Evolutionary conservation across 2,888 invertebrate species (phyloP), one percentile per base, ranked within the genome.

Genomic region (Napeogenes inachia): DNA sequence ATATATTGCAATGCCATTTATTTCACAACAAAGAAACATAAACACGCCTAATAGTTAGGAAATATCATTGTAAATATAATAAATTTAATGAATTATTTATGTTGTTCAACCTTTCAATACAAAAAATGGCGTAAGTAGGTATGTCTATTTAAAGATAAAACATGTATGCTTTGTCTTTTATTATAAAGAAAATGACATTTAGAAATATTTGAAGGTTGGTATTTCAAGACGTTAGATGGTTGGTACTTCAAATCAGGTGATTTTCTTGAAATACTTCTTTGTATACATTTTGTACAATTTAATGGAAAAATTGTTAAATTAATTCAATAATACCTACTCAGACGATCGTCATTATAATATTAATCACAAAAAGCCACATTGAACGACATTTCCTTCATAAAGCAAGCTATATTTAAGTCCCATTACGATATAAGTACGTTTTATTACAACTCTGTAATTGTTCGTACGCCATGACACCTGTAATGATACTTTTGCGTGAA

Each of bases 401-500:
- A 30, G 47, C 47, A 47, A 21, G 30, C 50, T 61, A 61, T 61
- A 56, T 56, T 61, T 61, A 61, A 56, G 60, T 32, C 56, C 53
- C 56, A 61, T 61, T 61, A 61, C 60, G 42, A 45, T 60, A n/a
- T 60, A 60, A 47, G 50, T 60, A 50, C 56, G 60, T 60, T 60
- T 60, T 56, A 56, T 60, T 47, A 56, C 47, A 54, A 45, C 42
- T 60, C 54, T 42, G 38, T 47, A 54, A 62, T 55, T 56, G 57
- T 62, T 42, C 60, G 59, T 59, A 53, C 54, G 57, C 60, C 56
- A 57, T 64, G 64, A 60, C 66, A 59, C 55, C 32, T 60, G 50
- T 68, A 68, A 67, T 59, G 67, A 67, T 59, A 45, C 35, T n/a
- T 63, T 67, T 53, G 67, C 68, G 68, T 68, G 68, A 56, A 30